phyloP scores from a whole-genome alignment of 1,140 invertebrate genomes.

The Temnothorax nylanderi region DNA sequence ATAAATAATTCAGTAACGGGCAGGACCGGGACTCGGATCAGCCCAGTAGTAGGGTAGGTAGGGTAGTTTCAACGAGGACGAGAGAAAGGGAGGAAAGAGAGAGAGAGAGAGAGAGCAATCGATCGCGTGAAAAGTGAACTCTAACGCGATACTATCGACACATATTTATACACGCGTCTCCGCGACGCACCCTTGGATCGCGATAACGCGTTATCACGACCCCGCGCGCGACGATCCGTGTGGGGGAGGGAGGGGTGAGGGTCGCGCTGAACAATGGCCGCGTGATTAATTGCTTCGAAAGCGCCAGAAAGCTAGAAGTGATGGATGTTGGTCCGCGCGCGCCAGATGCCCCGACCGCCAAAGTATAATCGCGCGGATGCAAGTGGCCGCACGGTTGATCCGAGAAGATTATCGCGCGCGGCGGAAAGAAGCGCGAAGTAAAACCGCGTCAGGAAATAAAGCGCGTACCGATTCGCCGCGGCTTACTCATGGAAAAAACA shows the following conservation, averaged over 20 bases:
- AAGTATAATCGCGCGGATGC: constrained; percentile 47
- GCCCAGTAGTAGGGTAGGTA: too few species aligned
- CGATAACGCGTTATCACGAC: constrained; percentile 66
- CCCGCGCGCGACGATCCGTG: not conserved
- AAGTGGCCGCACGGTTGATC: constrained; percentile 25
- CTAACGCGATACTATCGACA: constrained; percentile 58
- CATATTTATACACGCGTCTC: constrained; percentile 57
- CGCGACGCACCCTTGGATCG: constrained; percentile 62
- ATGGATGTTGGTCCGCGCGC: constrained; percentile 65
- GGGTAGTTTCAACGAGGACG: not conserved
- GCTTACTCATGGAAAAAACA: not conserved
- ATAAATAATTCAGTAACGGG: constrained; percentile 28
- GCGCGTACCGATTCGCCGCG: not conserved
- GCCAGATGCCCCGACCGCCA: constrained; percentile 55
- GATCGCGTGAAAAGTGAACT: constrained; percentile 46
- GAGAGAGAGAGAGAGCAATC: not conserved
- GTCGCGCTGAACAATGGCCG: constrained; percentile 52
- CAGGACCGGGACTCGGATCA: too few species aligned
- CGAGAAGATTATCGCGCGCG: constrained; percentile 24
- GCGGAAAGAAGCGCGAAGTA: not conserved
- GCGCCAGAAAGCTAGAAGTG: constrained; percentile 65
- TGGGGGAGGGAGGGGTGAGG: too few species aligned
- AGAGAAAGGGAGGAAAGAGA: not conserved
- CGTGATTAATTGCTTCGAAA: constrained; percentile 72
- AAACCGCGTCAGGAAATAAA: constrained; percentile 28